phyloP scores from a whole-genome alignment of 2,797 vertebrate genomes.

The Ptychobarbus kaznakovi region DNA sequence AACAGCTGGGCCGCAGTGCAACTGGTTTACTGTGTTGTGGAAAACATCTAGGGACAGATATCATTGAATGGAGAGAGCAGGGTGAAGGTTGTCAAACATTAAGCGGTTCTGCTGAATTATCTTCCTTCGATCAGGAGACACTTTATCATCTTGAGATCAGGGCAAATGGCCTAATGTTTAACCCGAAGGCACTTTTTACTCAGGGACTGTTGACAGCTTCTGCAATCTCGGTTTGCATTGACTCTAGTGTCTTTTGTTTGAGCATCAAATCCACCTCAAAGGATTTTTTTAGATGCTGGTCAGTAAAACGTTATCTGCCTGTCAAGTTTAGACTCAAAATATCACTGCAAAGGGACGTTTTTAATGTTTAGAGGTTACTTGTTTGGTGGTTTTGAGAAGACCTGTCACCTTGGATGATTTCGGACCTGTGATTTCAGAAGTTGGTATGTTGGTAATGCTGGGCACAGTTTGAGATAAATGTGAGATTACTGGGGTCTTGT shows the following conservation, averaged over 20 bases:
- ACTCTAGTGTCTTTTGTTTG: not conserved
- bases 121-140: slow-evolving; percentile 63
- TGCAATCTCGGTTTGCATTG: not conserved
- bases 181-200: slow-evolving; percentile 62
- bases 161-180: slow-evolving; percentile 64
- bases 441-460: slow-evolving; percentile 2
- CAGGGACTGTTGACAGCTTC: slow-evolving; percentile 52
- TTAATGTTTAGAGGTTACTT: not conserved
- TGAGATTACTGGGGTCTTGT: not conserved
- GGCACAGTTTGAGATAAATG: not conserved
- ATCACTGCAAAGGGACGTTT: not conserved
- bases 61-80: slow-evolving; percentile 36
- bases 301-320: not conserved
- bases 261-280: not conserved
- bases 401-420: not conserved
- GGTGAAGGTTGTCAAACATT: slow-evolving; percentile 60
- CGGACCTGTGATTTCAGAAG: not conserved
- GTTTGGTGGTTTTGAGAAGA: not conserved
- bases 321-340: slow-evolving; percentile 14
- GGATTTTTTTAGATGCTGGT: not conserved
- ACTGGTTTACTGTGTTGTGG: slow-evolving; percentile 26
- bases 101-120: slow-evolving; percentile 64
- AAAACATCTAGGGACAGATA: not conserved
- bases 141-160: slow-evolving; percentile 70
- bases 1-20: slow-evolving; percentile 46